A percentile compares a stretch with the other conserved stretches of the same genome.
These are phyloP conservation scores for Gnathonemus echidnorhynchus DNA, from an alignment of 2,113 vertebrate genomes.

Conservation along the genomic window DNA sequence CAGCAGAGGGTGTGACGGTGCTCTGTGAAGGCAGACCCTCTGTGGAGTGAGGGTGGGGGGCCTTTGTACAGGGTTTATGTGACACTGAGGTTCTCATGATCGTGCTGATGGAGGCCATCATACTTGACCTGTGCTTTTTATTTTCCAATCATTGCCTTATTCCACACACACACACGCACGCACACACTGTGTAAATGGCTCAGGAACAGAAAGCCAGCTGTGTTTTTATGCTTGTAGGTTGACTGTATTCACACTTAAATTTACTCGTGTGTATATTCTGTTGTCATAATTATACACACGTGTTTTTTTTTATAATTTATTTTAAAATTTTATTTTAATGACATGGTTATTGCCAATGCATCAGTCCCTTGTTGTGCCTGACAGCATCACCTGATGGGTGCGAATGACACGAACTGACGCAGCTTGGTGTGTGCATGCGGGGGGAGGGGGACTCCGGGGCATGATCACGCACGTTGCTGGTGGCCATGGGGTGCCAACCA, in stretches of 20 bases:
- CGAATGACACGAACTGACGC: not conserved
- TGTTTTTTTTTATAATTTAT: slow-evolving; percentile 9
- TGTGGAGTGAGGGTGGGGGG: not conserved
- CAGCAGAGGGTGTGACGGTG: not conserved
- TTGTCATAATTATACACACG: slow-evolving; percentile 28
- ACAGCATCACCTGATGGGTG: slow-evolving; percentile 25
- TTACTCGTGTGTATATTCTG: not conserved
- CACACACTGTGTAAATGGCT: slow-evolving; percentile 2
- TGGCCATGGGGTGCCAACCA: not conserved
- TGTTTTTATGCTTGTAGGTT: slow-evolving; percentile 30
- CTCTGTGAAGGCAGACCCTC: not conserved
- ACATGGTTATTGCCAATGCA: slow-evolving; percentile 29
- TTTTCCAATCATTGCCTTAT: not conserved
- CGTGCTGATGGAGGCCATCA: not conserved
- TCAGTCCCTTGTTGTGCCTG: slow-evolving; percentile 2
- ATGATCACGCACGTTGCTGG: not conserved
- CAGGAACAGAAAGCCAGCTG: slow-evolving; percentile 9
- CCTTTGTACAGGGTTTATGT: not conserved
- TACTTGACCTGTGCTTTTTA: slow-evolving; percentile 1
- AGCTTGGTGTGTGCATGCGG: not conserved
- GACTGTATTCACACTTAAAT: slow-evolving; percentile 32
- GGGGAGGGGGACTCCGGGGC: not conserved
- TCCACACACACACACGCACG: not conserved
- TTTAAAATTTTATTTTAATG: slow-evolving; percentile 21
- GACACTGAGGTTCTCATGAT: not conserved